A percentile compares a stretch with the other conserved stretches of the same genome.
Conservation (phyloP, 2,888 invertebrate genomes). For the Corythucha ciliata region DNA sequence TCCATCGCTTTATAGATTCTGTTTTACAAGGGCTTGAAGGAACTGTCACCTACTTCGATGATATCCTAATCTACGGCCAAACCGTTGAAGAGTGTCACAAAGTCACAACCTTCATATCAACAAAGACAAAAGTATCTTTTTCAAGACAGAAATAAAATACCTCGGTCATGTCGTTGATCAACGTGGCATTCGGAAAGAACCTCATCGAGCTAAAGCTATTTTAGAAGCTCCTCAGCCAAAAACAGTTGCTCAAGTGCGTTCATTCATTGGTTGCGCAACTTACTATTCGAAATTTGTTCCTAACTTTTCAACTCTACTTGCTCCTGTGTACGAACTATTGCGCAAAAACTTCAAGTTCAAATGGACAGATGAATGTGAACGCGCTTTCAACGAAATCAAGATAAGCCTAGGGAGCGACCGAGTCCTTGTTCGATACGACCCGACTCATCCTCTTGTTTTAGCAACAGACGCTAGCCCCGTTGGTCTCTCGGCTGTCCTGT, state of each 20-base stretch:
- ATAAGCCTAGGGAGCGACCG: not conserved
- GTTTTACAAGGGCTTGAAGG: not conserved
- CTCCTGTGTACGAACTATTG: too few species aligned
- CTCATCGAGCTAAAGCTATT: conserved; percentile 2
- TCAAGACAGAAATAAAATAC: conserved; percentile 2
- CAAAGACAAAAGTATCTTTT: conserved; percentile 7
- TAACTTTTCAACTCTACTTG: too few species aligned
- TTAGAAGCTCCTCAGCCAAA: not conserved
- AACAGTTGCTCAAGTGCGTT: not conserved
- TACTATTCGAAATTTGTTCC: conserved; percentile 14
- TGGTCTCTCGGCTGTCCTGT: conserved; percentile 29
- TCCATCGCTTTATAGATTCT: not conserved
- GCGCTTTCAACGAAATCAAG: not conserved
- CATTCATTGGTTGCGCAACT: conserved; percentile 4
- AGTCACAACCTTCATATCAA: conserved; percentile 7
- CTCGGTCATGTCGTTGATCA: conserved; percentile 1
- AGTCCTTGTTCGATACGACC: conserved; percentile 25
- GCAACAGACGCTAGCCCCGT: conserved; percentile 26
- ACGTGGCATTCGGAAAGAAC: not conserved
- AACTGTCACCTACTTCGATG: not conserved
- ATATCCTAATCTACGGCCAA: not conserved
- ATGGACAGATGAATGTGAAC: not conserved
- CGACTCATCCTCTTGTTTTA: conserved; percentile 9
- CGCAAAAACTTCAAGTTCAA: too few species aligned
- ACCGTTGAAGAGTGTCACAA: not conserved